Conservation (phyloP, 1,140 invertebrate genomes). For the Sycophila sp. region DNA sequence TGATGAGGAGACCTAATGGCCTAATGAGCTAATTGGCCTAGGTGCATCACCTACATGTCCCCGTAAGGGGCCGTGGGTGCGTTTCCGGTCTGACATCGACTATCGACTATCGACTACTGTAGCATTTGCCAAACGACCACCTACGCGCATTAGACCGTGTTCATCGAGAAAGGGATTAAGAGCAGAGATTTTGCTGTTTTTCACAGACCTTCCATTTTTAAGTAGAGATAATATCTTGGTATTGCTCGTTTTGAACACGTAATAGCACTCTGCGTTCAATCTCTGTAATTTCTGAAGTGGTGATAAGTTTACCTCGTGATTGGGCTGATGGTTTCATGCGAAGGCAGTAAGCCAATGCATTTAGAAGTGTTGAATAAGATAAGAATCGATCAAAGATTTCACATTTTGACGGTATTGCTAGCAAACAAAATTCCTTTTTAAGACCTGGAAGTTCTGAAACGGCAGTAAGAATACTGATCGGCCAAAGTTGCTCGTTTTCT, state of each 20-base stretch:
- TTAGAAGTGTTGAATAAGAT: not conserved
- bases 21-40: conserved; percentile 1
- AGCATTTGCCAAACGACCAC: conserved; percentile 48
- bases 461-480: not conserved
- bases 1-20: too few species aligned
- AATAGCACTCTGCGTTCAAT: not conserved
- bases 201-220: not conserved
- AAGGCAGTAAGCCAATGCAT: not conserved
- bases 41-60: too few species aligned
- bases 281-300: not conserved
- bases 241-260: not conserved
- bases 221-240: not conserved
- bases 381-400: not conserved
- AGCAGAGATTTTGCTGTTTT: conserved; percentile 18
- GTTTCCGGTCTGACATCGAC: too few species aligned
- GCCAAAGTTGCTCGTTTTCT: not conserved
- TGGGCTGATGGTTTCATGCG: not conserved
- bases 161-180: conserved; percentile 49
- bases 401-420: not conserved
- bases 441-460: not conserved
- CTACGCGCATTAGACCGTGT: conserved; percentile 48
- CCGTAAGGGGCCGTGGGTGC: too few species aligned
- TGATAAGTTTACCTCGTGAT: too few species aligned
- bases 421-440: not conserved
- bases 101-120: conserved; percentile 34